These are phyloP conservation scores for Acleris laterana DNA, from an alignment of 2,888 invertebrate genomes.

Conservation along the genomic window DNA sequence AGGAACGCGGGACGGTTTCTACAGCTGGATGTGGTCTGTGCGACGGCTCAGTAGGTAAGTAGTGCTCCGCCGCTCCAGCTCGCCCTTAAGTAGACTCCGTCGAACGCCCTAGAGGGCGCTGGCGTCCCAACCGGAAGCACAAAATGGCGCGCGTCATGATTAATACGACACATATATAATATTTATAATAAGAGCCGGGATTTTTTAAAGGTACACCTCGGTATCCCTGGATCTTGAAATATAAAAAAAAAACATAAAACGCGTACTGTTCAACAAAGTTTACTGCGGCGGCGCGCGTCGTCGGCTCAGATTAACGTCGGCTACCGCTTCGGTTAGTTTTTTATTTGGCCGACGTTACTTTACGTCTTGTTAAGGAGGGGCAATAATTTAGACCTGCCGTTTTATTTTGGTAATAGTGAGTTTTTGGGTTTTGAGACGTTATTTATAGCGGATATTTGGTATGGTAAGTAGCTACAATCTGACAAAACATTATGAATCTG, in stretches of 20 bases:
- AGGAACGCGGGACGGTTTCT: no score
- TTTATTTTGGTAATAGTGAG: constrained; percentile 35
- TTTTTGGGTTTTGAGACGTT: constrained; percentile 20
- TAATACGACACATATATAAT: no score
- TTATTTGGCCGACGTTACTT: constrained; percentile 48
- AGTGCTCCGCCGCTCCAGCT: no score
- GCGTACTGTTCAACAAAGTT: constrained; percentile 8
- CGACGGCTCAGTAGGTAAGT: no score
- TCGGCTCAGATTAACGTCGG: constrained; percentile 55
- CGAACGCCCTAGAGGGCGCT: no score
- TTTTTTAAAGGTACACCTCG: no score
- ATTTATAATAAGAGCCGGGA: no score
- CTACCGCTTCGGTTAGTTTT: constrained; percentile 45
- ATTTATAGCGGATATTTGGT: constrained; percentile 34
- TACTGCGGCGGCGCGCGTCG: constrained; percentile 47
- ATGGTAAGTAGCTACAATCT: constrained; percentile 37
- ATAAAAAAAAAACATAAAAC: background rate
- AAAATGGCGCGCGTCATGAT: no score
- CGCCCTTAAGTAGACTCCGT: no score
- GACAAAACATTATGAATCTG: constrained; percentile 33
- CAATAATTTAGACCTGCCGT: constrained; percentile 33
- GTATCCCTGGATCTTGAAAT: no score
- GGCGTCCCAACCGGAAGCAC: no score
- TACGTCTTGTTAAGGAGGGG: constrained; percentile 38
- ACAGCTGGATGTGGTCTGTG: no score